Evolutionary conservation across 2,888 invertebrate species (phyloP), one percentile per base, ranked within the genome.

Genomic region (Trichopria drosophilae): DNA sequence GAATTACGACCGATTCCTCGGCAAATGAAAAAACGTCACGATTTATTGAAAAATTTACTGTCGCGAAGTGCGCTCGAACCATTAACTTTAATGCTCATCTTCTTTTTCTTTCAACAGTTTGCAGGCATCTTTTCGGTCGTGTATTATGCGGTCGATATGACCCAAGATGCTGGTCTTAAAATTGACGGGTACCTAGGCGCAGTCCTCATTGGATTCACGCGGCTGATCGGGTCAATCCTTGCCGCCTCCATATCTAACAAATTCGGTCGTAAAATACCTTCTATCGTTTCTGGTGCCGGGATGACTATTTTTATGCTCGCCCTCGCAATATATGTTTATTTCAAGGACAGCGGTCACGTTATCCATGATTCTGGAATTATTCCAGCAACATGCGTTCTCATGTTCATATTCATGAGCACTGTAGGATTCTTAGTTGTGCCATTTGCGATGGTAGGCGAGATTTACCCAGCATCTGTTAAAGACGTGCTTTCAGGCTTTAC

Each of bases 41-140:
- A 65, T 7, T 44, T 66, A n/a, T 15, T 57, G 26, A 66, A 65
- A 10, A 71, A 68, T 10, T 42, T 80, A 6, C 40, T 66, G 6
- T 67, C 72, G 44, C 75, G 78, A 0, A 73, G 73, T 39, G 77
- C 78, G 2, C 64, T 77, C 32, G 73, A 77, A 43, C 82, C 82
- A 0, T 78, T 81, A 42, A 32, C 67, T 6, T 73, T 82, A 9
- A 77, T 82, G 61, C 57, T 78, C 3, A 53, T 64, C 0, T 81
- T 75, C 61, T 82, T 82, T 64, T 78, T 82, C 55, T 82, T 82
- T 61, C 82, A 82, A 63, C 83, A 83, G 64, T 79, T 81, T 54
- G 76, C 80, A 4, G 83, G 83, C 0, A 75, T 78, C 3, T 82
- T 81, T 55, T 78, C 80, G 0, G 71, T 82, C 2, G 77, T 83